Evolutionary conservation across 2,113 vertebrate genomes (phyloP), one percentile per base, ranked within the genome.

Genomic region (Phalacrocorax aristotelis): DNA sequence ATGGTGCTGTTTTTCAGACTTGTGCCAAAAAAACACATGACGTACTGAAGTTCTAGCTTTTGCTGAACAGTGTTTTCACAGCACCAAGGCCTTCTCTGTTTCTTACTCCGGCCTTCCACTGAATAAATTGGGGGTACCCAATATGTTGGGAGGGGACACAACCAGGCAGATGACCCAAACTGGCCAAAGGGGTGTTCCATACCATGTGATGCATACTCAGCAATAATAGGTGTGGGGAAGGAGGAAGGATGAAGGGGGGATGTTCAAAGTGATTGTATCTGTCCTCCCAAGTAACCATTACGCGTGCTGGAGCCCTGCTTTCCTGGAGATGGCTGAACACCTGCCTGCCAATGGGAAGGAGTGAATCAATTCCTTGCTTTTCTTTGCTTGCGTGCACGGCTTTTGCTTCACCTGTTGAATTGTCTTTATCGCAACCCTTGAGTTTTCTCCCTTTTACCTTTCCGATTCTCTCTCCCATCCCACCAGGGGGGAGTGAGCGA

Each of bases 401-500:
- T 52, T 69, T 66, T 87, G 9, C 27, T 62, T 38, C 71, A 15
- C 9, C 18, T 70, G 7, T 54, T 79, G 21, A 87, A 40, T 3
- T 29, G 21, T 38, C 46, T 61, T 54, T 46, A 25, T 26, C 25
- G 44, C 46, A 68, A 14, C 8, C 62, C 10, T 40, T 1, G 5
- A 58, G n/a, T 49, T 76, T 65, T 74, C 8, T 65, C 20, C 29
- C 17, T 69, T 44, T 44, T 46, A 44, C 7, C 7, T 4, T 79
- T 46, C 11, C 1, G 0, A 12, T 79, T 62, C 27, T 44, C 16
- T 36, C 7, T 32, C 17, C 10, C 15, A 15, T 29, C 22, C 12
- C 2, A 2, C 25, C 25, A 20, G 1, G 1, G 80, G n/a, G 38
- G 38, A 38, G 38, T 38, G 38, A 38, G 38, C 1, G 2, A 64